phyloP scores from a whole-genome alignment of 2,113 vertebrate species.

The Tautogolabrus adspersus region DNA sequence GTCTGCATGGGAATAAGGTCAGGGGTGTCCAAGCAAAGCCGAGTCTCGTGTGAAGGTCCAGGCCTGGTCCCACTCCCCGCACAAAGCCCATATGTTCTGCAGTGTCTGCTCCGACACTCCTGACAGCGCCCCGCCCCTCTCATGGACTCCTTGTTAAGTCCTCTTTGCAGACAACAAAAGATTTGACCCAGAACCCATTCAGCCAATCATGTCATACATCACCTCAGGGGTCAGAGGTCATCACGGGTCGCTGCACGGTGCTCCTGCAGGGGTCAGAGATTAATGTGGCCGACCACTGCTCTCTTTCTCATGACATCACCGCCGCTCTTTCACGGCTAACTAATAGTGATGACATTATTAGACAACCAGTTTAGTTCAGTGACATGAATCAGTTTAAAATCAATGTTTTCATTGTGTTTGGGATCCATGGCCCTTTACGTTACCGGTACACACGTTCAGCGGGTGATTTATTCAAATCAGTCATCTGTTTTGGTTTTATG shows the following conservation, averaged over 20 bases:
- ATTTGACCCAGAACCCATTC: conserved; percentile 59
- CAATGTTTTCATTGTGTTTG: too few relatives aligned
- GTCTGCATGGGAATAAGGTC: conserved; percentile 59
- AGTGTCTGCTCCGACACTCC: conserved; percentile 16
- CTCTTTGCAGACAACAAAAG: conserved; percentile 67
- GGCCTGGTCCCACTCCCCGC: neutral
- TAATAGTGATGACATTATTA: neutral
- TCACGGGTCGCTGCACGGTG: conserved; percentile 52
- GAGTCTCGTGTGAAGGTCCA: conserved; percentile 54
- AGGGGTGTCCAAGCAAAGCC: conserved; percentile 47
- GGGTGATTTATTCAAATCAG: too few relatives aligned
- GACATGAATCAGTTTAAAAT: neutral
- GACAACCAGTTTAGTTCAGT: neutral
- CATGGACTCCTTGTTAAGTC: conserved; percentile 49
- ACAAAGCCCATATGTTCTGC: conserved; percentile 35
- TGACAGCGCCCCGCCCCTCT: conserved; percentile 21
- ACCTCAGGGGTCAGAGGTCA: conserved; percentile 52
- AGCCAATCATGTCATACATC: conserved; percentile 57
- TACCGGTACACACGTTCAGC: too few relatives aligned
- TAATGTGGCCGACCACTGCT: conserved; percentile 51
- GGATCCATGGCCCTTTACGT: too few relatives aligned
- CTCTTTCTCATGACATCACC: conserved; percentile 64
- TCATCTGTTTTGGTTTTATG: too few relatives aligned
- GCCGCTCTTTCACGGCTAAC: neutral
- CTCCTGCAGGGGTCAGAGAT: conserved; percentile 61